These are phyloP conservation scores for Bagarius yarrelli DNA, from an alignment of 2,113 vertebrate species.

Conservation along the genomic window DNA sequence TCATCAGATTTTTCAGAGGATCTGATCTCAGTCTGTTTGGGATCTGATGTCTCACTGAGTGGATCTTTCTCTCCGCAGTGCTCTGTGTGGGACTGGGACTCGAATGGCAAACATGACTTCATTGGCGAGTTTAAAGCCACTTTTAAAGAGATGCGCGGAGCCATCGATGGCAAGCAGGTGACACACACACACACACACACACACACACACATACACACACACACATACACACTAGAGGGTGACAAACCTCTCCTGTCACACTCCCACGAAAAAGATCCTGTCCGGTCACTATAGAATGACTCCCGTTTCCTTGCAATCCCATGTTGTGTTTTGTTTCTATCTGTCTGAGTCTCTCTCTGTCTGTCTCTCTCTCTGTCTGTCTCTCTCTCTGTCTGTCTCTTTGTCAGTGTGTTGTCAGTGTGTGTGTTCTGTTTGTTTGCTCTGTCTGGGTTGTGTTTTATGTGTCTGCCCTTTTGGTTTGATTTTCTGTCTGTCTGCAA, in stretches of 20 bases:
- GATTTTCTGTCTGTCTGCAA: background rate
- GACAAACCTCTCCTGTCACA: too few relatives aligned
- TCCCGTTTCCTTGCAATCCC: too few relatives aligned
- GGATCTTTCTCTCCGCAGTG: slow-evolving; percentile 67
- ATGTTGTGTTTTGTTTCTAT: too few relatives aligned
- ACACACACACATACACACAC: background rate
- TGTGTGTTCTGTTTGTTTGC: background rate
- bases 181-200: background rate
- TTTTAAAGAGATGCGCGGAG: slow-evolving; percentile 94
- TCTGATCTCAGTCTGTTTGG: background rate
- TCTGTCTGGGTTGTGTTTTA: background rate
- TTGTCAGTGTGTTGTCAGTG: too few relatives aligned
- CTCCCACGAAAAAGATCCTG: too few relatives aligned
- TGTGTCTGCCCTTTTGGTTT: background rate
- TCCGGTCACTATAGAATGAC: too few relatives aligned
- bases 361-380: background rate
- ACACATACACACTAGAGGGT: too few relatives aligned
- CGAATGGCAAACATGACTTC: slow-evolving; percentile 96
- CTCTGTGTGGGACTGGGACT: slow-evolving; percentile 99
- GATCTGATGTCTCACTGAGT: background rate
- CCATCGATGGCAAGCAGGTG: slow-evolving; percentile 94
- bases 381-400: background rate
- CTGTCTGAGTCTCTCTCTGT: background rate
- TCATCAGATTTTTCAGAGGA: background rate
- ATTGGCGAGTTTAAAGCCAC: slow-evolving; percentile 92